Base-by-base conservation (phyloP, 2,797 vertebrate genomes). In the Sebastes steindachneri region DNA sequence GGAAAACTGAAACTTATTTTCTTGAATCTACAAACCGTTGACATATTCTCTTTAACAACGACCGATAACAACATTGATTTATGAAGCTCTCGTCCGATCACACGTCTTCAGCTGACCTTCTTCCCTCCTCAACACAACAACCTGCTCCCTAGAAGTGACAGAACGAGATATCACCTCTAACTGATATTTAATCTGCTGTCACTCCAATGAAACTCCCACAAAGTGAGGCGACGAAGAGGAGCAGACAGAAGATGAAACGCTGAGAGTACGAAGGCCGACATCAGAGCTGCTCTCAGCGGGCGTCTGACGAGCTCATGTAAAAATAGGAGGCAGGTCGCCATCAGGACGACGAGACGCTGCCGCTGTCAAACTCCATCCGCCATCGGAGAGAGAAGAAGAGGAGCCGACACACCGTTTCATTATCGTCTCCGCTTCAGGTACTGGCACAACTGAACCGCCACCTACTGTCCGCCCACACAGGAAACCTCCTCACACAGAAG, bases 231-330 rank as follows among this genome's bases (percentile, higher is more conserved):
- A 66, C 26, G 62, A 71, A 79, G 14, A 37, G 59, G 53, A 23
- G 33, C 37, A 53, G 72, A 80, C 59, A 7, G 60, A n/a, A 7
- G 19, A 29, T 23, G 53, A 23, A 54, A 59, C 37, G 31, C 28
- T 4, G 3, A n/a, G 1, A 28, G 0, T 1, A 29, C 31, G 41
- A 15, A 72, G 73, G 58, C 59, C 9, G 51, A 53, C 66, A 82
- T 87, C 82, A 82, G 63, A 82, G 85, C 31, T 0, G 58, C 53
- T 87, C 75, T 68, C 75, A 58, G 78, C 23, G 29, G 67, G 69
- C 72, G 68, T 54, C 69, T 67, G 77, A 83, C 41, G 69, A 75
- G 73, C 64, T 19, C 8, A 26, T 29, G 81, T 72, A 73, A 79
- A 63, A 84, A 79, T 73, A 76, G 81, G 51, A 29, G 33, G 58